Base-by-base conservation (phyloP, 2,113 vertebrate genomes). In the Amblyopsis rosae region DNA sequence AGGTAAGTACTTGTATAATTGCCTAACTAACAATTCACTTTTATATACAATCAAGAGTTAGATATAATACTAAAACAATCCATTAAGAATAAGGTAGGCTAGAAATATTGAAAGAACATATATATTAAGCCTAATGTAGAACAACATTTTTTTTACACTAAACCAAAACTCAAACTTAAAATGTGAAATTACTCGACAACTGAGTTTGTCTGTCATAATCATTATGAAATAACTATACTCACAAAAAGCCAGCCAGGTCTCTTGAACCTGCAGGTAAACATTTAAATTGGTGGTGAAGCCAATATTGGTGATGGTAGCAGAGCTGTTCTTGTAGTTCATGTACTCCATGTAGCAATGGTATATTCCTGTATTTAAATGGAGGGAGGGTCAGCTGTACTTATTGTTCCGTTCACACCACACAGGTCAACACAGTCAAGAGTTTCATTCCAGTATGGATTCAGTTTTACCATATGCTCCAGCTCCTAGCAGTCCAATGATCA, bases 221-320 rank as follows among this genome's bases (percentile, higher is more conserved):
- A 26, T 19, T 19, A 16, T 26, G 8, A n/a, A 19, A 49, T 58
- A 3, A 17, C 4, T 41, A 9, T n/a, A 93, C 95, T 93, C 84
- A 97, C 96, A 60, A 77, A 95, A 93, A 0, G 90, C 95, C 75
- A 97, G 88, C 96, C 96, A 97, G 4, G 95, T 96, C 87, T 96
- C 95, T 67, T 94, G 91, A 41, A 95, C 93, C 4, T 88, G 87
- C 65, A 92, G 70, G 68, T 96, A 97, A 75, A 88, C 87, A 0
- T 86, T 56, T n/a, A 95, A 62, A 74, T 96, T 85, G 41, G 89
- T 93, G 73, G 92, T 96, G 83, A 97, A 88, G 19, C 95, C 95
- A 3, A 96, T 17, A 10, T 90, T 41, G 6, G 12, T 35, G 63
- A 95, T 93, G 72, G 90, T 79, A 33, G 90, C 78, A 0, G 81